Base-by-base conservation (phyloP, 2,797 vertebrate species). In the Ciconia nigra region DNA sequence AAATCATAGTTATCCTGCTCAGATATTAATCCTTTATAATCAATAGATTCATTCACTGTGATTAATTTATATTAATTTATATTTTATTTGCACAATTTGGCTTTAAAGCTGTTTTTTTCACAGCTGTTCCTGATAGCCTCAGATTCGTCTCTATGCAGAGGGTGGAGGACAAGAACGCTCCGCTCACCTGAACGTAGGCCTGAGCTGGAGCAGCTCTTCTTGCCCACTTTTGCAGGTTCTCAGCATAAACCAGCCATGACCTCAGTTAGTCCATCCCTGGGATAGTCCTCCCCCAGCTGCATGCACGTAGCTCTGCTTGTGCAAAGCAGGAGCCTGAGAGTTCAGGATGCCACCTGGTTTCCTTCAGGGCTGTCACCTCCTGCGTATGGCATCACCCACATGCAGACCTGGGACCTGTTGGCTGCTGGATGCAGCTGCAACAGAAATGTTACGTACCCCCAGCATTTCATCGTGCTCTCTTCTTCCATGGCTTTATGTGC, bases 1-100 rank as follows among this genome's bases (percentile, higher is more conserved):
- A 94, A 89, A 77, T 83, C 66, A 52, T 80, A 94, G 95, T 47
- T 95, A 84, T 92, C 86, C 90, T 96, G 73, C 67, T 97, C 85
- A 93, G 63, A 83, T 94, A 87, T 77, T 87, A 93, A 51, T 71
- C 70, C 21, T n/a, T 66, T 72, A 47, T 62, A 91, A 95, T 86
- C 70, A 89, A 49, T 67, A 61, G 71, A 86, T 89, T 90, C 84
- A 90, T 86, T 84, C 37, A 33, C 46, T 1, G 9, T 59, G 41
- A 73, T 73, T 85, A 12, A 66, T 87, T 94, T 93, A 21, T 89
- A 5, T 92, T 89, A 21, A 62, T 92, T 94, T 83, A 12, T 93
- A 83, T 69, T 90, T 91, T 71, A 70, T 69, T 21, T 33, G 49
- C 39, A 22, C 18, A 46, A 3, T 70, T 90, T 93, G 63, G 33